Evolutionary conservation across 2,888 invertebrate species (phyloP), one percentile per base, ranked within the genome.

Genomic region (Dicycla oo): DNA sequence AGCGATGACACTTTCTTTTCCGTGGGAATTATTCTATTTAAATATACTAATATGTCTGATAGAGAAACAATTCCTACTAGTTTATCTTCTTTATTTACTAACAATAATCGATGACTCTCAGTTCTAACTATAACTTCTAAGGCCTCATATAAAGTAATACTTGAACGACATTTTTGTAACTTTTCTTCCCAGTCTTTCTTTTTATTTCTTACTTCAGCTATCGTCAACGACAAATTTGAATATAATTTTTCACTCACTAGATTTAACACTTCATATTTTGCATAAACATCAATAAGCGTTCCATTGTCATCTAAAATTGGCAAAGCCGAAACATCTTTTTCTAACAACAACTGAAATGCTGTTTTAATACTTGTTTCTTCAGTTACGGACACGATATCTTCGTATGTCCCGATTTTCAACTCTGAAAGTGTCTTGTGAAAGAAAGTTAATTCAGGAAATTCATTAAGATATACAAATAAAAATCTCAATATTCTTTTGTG

Each of bases 131-230:
- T 98, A 94, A 97, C 98, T 94, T 98, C 98, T 97, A 99, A 98
- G 91, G 98, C 97, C 89, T 97, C 97, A 89, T 97, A 97, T 89
- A 99, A 96, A 73, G 98, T 98, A 95, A 99, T 98, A 91, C 98
- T 97, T 91, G 98, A 96, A 94, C 97, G 97, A 96, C 98, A 99
- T 93, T 98, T 98, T 91, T 98, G 98, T 88, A 99, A 98, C 87
- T 98, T 98, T 95, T 99, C 98, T 94, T 98, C 98, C 97, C 98
- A 98, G 96, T 98, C 98, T 94, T 98, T 98, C 91, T 98, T 97
- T 94, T 98, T 98, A 90, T 98, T 98, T 90, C 98, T 97, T 84
- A 98, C 98, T 93, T 98, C 97, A 89, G 97, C 97, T 89, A 99
- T 95, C 40, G 98, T 97, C 86, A 98, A 97, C 91, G 98, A 98